These are phyloP conservation scores for Clupea harengus DNA, from an alignment of 2,113 vertebrate genomes.

Conservation along the genomic window DNA sequence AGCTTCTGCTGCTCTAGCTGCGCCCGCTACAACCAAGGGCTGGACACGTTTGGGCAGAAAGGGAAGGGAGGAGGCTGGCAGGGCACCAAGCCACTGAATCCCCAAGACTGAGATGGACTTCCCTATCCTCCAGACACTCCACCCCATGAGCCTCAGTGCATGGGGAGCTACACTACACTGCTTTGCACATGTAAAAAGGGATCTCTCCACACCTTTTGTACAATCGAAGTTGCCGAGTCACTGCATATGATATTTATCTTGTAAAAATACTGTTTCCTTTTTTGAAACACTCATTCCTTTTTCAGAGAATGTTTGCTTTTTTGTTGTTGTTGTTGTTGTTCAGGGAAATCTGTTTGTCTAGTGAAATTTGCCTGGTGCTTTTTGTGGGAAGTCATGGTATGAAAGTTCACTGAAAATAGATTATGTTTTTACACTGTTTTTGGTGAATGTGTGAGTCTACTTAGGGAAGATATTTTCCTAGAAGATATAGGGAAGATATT, in stretches of 20 bases:
- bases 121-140: too few relatives aligned
- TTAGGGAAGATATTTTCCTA: background rate
- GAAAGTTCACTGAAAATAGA: background rate
- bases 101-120: too few relatives aligned
- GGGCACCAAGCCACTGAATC: too few relatives aligned
- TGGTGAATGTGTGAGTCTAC: background rate
- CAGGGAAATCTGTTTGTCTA: background rate
- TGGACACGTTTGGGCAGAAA: slow-evolving; percentile 24
- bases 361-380: background rate
- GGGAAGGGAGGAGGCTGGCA: slow-evolving; percentile 37
- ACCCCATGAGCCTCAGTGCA: background rate
- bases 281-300: too few relatives aligned
- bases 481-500: background rate
- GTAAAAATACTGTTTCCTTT: background rate
- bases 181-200: background rate
- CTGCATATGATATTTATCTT: slow-evolving; percentile 8
- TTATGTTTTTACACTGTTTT: background rate
- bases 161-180: background rate
- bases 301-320: background rate
- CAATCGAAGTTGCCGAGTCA: background rate
- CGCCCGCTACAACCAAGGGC: slow-evolving; percentile 56
- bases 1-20: slow-evolving; percentile 97
- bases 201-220: background rate
- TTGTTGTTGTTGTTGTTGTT: background rate
- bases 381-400: background rate